phyloP scores from a whole-genome alignment of 1,140 invertebrate genomes.

The Zaprionus kolodkinae region DNA sequence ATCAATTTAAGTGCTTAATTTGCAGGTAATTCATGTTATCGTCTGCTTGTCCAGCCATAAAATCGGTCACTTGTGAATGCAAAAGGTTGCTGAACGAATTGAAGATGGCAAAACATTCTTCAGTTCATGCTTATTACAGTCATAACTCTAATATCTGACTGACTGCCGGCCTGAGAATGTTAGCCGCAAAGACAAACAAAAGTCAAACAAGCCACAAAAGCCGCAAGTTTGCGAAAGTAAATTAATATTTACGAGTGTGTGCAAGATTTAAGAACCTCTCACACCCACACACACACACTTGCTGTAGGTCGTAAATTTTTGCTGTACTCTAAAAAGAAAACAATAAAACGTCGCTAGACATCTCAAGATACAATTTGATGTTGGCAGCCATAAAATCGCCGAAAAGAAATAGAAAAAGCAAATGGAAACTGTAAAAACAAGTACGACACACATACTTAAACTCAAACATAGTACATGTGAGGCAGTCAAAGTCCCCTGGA shows the following conservation, averaged over 20 bases:
- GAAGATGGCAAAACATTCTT: conserved; percentile 30
- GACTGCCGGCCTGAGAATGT: background rate
- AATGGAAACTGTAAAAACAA: conserved; percentile 45
- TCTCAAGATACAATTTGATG: conserved; percentile 67
- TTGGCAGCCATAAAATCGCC: conserved; percentile 58
- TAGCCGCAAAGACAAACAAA: conserved; percentile 39
- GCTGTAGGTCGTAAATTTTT: conserved; percentile 67
- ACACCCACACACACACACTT: conserved; percentile 19
- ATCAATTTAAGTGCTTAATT: conserved; percentile 28
- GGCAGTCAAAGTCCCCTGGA: background rate
- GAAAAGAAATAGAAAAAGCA: conserved; percentile 43
- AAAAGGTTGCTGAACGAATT: conserved; percentile 9
- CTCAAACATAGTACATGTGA: too few species aligned
- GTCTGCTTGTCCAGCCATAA: background rate
- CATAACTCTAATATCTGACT: conserved; percentile 36
- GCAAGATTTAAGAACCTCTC: conserved; percentile 62
- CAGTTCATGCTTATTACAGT: conserved; percentile 39
- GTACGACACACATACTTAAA: conserved; percentile 18
- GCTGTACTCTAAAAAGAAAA: conserved; percentile 67
- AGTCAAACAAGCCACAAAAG: conserved; percentile 49
- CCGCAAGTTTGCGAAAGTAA: conserved; percentile 62
- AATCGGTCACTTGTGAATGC: background rate
- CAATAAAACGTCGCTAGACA: conserved; percentile 67
- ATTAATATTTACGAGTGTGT: conserved; percentile 73
- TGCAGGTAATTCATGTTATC: conserved; percentile 13